Base-by-base conservation (phyloP, 2,113 vertebrate species). In the Neopipo cinnamomea region DNA sequence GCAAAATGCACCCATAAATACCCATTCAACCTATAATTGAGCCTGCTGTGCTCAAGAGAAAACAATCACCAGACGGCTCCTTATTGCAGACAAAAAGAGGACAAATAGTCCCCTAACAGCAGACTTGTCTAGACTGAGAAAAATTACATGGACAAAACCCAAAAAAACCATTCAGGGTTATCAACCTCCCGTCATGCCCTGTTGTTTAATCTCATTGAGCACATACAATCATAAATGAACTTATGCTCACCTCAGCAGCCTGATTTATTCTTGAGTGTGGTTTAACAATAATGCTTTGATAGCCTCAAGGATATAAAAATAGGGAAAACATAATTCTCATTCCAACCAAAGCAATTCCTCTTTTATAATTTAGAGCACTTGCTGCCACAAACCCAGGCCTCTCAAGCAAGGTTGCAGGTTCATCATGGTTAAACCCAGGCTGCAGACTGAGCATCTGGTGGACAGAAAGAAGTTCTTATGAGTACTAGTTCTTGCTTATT, bases 291-390 rank as follows among this genome's bases (percentile, higher is more conserved):
- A 47, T 8, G 33, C 1, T 12, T 5, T 23, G 44, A 84, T 18
- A 80, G 33, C 4, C 53, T 19, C 14, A 37, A 65, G 0, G 1
- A 42, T 23, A 50, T 15, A 59, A 55, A 75, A 76, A 24, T 1
- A 73, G 5, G 52, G 21, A 50, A 61, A 76, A 41, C 1, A 2
- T 25, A 47, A 56, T 31, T 46, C 28, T 20, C 1, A 0, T 0
- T 1, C 24, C 59, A 85, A 37, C 19, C 4, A 63, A 59, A 56
- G 11, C 20, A 85, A 35, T 5, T 41, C 5, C 6, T 3, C 8
- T n/a, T 55, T 63, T 42, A 6, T 12, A 22, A 42, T 37, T 70
- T 44, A 33, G 8, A 85, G 27, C 21, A 50, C 27, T 24, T 50
- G 6, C 11, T 89, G 49, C 33, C 33, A 79, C 14, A 81, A 85